phyloP scores from a whole-genome alignment of 2,888 invertebrate species.

The Cheilosia scutellata region DNA sequence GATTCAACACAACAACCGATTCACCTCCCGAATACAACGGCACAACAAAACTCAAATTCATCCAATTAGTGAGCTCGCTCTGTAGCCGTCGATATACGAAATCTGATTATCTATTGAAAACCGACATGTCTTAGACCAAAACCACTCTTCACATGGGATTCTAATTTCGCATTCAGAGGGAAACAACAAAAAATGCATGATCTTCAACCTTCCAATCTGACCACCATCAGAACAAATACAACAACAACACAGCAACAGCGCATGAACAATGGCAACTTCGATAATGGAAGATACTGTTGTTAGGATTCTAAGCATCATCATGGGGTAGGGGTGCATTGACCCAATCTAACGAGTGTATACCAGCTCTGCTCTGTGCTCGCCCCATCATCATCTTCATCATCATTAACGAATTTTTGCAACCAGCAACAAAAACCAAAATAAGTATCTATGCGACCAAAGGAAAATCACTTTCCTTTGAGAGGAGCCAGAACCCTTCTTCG shows the following conservation, averaged over 20 bases:
- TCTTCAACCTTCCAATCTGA: conserved; percentile 70
- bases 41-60: conserved; percentile 47
- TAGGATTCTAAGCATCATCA: conserved; percentile 52
- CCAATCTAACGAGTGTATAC: conserved; percentile 62
- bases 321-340: conserved; percentile 58
- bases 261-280: conserved; percentile 22
- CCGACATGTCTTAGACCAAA: conserved; percentile 21
- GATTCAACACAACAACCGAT: conserved; percentile 21
- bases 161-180: conserved; percentile 66
- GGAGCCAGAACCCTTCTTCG: conserved; percentile 22
- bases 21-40: conserved; percentile 19
- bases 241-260: conserved; percentile 22
- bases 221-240: conserved; percentile 51
- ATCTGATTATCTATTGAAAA: conserved; percentile 58
- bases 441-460: conserved; percentile 1
- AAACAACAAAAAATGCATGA: conserved; percentile 50
- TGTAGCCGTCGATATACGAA: conserved; percentile 34
- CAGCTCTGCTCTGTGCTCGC: not conserved
- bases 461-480: conserved; percentile 67
- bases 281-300: conserved; percentile 30
- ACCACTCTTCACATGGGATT: conserved; percentile 44
- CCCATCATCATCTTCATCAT: conserved; percentile 69
- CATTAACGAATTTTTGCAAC: conserved; percentile 61
- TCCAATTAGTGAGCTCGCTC: conserved; percentile 65
- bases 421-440: conserved; percentile 1